These are phyloP conservation scores for Lamprologus tigripictilis DNA, from an alignment of 2,113 vertebrate genomes.

Conservation along the genomic window DNA sequence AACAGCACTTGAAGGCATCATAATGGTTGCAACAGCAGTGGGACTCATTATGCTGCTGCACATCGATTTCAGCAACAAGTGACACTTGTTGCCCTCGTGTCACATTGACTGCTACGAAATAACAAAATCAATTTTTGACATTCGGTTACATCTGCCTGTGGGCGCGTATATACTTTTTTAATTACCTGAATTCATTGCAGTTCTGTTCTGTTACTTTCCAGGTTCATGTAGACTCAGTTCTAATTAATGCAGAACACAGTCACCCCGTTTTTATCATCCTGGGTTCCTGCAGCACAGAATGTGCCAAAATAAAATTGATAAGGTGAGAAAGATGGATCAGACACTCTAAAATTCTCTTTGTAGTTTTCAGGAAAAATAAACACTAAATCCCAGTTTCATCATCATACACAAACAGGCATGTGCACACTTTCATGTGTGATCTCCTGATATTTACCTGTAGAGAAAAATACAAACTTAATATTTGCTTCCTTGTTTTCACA, in stretches of 20 bases:
- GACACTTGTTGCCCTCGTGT: neutral
- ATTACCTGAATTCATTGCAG: neutral
- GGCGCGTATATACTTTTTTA: neutral
- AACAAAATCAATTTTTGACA: neutral
- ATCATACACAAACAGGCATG: neutral
- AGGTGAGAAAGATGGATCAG: neutral
- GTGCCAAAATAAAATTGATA: neutral
- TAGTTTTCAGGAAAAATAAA: neutral
- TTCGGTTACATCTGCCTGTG: neutral
- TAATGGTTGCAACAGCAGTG: neutral
- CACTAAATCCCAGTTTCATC: neutral
- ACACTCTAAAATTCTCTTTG: neutral
- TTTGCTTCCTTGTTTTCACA: neutral
- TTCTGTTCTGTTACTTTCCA: neutral
- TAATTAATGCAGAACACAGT: conserved; percentile 8
- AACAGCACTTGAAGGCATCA: conserved; percentile 2
- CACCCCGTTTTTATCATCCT: neutral
- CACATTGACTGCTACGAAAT: neutral
- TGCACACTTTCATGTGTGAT: neutral
- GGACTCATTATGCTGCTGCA: neutral
- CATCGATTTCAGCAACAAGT: conserved; percentile 18
- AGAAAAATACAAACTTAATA: neutral
- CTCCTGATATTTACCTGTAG: neutral
- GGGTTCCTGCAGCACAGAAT: neutral
- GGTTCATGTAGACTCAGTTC: neutral